phyloP scores from a whole-genome alignment of 2,888 invertebrate species.

The Drosophila recens region DNA sequence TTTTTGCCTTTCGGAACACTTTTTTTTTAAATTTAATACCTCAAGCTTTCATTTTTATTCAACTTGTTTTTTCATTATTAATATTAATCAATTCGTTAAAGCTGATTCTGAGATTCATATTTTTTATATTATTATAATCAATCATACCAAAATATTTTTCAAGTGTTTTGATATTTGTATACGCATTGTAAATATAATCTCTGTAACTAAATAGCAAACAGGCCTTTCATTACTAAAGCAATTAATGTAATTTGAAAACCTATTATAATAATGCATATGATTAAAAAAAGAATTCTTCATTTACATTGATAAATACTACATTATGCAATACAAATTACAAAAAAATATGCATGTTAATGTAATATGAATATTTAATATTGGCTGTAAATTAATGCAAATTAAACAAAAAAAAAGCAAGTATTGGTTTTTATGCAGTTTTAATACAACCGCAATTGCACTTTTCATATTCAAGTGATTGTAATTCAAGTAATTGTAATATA shows the following conservation, averaged over 20 bases:
- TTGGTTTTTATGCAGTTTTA: neutral
- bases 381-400: neutral
- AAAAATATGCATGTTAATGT: neutral
- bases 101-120: too few relatives aligned
- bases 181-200: neutral
- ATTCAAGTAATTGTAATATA: neutral
- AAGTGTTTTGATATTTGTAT: neutral
- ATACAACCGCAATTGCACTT: neutral
- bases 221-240: neutral
- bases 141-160: neutral
- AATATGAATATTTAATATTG: constrained; percentile 3
- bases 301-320: neutral
- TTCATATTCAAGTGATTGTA: constrained; percentile 8
- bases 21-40: too few relatives aligned
- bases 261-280: neutral
- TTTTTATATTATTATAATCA: too few relatives aligned
- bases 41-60: too few relatives aligned
- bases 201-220: neutral
- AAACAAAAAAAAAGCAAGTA: neutral
- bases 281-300: neutral
- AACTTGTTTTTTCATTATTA: too few relatives aligned
- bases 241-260: neutral
- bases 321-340: neutral
- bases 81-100: too few relatives aligned
- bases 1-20: too few relatives aligned